A percentile compares a stretch with the other conserved stretches of the same genome.
phyloP scores from a whole-genome alignment of 1,140 invertebrate genomes.

The Sitophilus oryzae region DNA sequence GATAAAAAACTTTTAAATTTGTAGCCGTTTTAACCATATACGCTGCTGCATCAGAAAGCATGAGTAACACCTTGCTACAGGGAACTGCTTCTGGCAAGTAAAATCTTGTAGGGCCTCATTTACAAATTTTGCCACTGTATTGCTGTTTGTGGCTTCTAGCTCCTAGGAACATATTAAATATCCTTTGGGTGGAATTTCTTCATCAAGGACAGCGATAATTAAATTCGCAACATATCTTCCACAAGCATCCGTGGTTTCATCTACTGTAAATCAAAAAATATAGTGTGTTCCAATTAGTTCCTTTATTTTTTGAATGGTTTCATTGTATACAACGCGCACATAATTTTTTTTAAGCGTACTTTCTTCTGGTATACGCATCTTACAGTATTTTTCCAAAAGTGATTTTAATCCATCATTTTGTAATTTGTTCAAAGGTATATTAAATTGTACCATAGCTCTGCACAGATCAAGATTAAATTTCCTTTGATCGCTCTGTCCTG shows the following conservation, averaged over 20 bases:
- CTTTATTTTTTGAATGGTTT: no score
- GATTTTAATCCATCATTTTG: slow-evolving; percentile 10
- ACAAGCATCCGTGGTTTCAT: slow-evolving; percentile 3
- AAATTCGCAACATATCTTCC: slow-evolving; percentile 2
- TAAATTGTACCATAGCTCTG: slow-evolving; percentile 7
- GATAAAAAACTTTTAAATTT: slow-evolving; percentile 37
- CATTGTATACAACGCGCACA: no score
- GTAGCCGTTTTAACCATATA: no score
- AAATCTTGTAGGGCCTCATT: slow-evolving; percentile 1
- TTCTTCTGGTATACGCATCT: slow-evolving; percentile 16
- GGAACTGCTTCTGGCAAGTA: no score
- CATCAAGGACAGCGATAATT: slow-evolving; percentile 3
- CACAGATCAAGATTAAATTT: slow-evolving; percentile 19
- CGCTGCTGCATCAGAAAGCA: no score
- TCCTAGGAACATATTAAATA: background rate
- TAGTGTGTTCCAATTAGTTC: background rate
- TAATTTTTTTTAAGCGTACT: no score
- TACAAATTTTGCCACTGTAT: slow-evolving; percentile 1
- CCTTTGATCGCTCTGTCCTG: background rate
- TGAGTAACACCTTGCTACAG: no score
- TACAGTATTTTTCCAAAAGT: slow-evolving; percentile 21
- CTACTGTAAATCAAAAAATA: slow-evolving; percentile 1
- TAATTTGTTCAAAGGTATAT: slow-evolving; percentile 18
- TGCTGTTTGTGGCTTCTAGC: slow-evolving; percentile 2
- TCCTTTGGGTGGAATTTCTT: background rate